Evolutionary conservation across 2,888 invertebrate genomes (phyloP).

Genomic region (Clistopyga incitator): DNA sequence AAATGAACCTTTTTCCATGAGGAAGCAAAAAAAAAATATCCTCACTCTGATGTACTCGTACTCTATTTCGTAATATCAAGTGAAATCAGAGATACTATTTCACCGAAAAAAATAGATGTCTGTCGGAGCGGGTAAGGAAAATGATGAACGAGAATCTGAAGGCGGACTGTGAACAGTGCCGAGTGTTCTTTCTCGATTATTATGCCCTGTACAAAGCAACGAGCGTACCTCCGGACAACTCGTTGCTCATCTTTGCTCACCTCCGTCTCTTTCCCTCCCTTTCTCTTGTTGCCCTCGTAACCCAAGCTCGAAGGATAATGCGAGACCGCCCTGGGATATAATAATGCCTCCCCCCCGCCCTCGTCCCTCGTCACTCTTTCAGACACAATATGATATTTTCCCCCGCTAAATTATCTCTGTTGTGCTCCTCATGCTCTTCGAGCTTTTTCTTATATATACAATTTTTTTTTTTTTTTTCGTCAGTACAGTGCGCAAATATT

Average conservation of each 20-base stretch:
- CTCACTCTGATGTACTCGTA: background rate
- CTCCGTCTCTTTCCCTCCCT: slow-evolving; percentile 23
- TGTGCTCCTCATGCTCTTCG: slow-evolving; percentile 61
- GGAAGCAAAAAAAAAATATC: slow-evolving; percentile 1
- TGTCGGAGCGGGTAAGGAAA: slow-evolving; percentile 48
- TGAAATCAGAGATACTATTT: slow-evolving; percentile 66
- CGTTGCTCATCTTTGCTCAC: slow-evolving; percentile 45
- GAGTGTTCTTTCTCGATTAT: slow-evolving; percentile 76
- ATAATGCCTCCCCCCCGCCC: slow-evolving; percentile 51
- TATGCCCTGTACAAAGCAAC: slow-evolving; percentile 75
- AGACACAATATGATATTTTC: slow-evolving; percentile 75
- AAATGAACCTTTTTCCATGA: background rate
- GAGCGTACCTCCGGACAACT: slow-evolving; percentile 49
- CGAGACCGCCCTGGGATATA: slow-evolving; percentile 59
- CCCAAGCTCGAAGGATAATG: slow-evolving; percentile 61
- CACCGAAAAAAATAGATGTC: slow-evolving; percentile 64
- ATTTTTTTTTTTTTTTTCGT: background rate
- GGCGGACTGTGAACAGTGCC: slow-evolving; percentile 63
- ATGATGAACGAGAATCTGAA: slow-evolving; percentile 68
- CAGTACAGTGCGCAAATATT: background rate
- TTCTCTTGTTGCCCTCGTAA: slow-evolving; percentile 49
- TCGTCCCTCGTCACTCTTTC: slow-evolving; percentile 59
- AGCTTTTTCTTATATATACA: slow-evolving; percentile 19
- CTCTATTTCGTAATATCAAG: background rate
- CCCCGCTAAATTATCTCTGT: slow-evolving; percentile 74